Evolutionary conservation across 2,113 vertebrate genomes (phyloP).

Genomic region (Plestiodon gilberti): DNA sequence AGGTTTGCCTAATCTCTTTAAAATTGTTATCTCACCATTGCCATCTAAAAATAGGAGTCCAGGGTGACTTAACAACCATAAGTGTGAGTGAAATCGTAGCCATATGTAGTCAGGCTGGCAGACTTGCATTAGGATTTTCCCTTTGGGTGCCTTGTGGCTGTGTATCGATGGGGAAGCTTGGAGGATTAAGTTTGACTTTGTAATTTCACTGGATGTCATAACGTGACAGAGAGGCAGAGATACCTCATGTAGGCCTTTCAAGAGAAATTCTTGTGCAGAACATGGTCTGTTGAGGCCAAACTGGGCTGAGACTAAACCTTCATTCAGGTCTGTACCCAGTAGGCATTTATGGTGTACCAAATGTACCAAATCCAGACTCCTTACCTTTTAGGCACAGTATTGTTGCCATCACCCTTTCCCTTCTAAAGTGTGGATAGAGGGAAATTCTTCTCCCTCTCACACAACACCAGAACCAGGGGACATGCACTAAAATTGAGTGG

Average conservation of each 20-base stretch:
- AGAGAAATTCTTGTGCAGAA: neutral
- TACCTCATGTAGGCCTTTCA: neutral
- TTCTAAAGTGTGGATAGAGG: too few species aligned
- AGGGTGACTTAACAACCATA: too few species aligned
- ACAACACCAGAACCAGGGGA: too few species aligned
- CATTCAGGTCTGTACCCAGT: neutral
- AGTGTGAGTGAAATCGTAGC: too few species aligned
- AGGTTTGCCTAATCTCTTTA: neutral
- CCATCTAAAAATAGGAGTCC: too few species aligned
- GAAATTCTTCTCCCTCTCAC: too few species aligned
- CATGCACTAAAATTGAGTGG: too few species aligned
- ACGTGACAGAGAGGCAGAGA: neutral
- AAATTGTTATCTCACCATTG: neutral
- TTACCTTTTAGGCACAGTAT: neutral
- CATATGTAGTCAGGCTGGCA: neutral
- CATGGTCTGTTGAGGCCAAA: neutral
- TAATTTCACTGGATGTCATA: neutral
- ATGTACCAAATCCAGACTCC: neutral
- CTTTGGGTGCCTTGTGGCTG: neutral
- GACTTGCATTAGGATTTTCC: neutral
- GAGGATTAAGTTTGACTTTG: neutral
- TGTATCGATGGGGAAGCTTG: neutral
- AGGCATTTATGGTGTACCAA: neutral
- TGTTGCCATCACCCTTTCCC: too few species aligned
- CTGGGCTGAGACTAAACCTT: neutral